Evolutionary conservation across 2,888 invertebrate genomes (phyloP).

Genomic region (Girardia tigrina): DNA sequence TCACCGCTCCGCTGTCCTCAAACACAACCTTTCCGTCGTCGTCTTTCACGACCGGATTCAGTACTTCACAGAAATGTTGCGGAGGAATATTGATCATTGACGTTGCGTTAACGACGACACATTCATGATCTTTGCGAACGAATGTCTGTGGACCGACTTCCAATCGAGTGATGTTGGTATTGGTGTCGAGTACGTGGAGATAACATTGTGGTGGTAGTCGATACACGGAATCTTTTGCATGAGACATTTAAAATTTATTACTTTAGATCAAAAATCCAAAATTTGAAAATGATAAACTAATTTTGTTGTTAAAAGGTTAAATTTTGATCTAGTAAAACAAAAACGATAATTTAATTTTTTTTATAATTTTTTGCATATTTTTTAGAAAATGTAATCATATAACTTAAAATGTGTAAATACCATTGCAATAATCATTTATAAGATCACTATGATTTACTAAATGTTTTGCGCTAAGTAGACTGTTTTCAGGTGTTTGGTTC

Average conservation of each 20-base stretch:
- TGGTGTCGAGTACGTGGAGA: slow-evolving; percentile 53
- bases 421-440: too few species aligned
- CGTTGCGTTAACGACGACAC: slow-evolving; percentile 51
- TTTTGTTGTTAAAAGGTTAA: too few species aligned
- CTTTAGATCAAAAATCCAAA: too few species aligned
- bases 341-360: too few species aligned
- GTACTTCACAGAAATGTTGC: slow-evolving; percentile 52
- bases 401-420: too few species aligned
- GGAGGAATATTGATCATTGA: slow-evolving; percentile 53
- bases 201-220: slow-evolving; percentile 52
- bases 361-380: too few species aligned
- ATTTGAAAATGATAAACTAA: too few species aligned
- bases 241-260: not conserved
- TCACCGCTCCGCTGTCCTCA: slow-evolving; percentile 50
- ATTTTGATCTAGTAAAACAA: too few species aligned
- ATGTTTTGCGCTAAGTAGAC: too few species aligned
- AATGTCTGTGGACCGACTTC: slow-evolving; percentile 53
- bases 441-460: too few species aligned
- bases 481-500: too few species aligned
- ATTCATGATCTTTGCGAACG: slow-evolving; percentile 53
- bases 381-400: too few species aligned
- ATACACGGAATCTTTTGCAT: slow-evolving; percentile 25
- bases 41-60: slow-evolving; percentile 51
- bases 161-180: slow-evolving; percentile 52
- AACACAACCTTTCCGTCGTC: slow-evolving; percentile 42